phyloP scores from a whole-genome alignment of 1,140 invertebrate species.

The Drosophila repletoides region DNA sequence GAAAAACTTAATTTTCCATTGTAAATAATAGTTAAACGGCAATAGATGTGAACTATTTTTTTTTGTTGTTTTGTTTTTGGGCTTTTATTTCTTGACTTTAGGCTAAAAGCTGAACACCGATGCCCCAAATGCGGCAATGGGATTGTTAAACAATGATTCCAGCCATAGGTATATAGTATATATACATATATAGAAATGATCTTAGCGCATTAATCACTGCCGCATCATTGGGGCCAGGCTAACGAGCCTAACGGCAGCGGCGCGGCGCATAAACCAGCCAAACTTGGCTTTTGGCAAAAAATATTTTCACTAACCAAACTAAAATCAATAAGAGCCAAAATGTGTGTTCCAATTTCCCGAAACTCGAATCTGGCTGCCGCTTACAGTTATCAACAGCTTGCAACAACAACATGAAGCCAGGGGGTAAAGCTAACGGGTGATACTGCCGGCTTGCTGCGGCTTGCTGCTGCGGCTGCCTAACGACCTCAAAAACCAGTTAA shows the following conservation, averaged over 20 bases:
- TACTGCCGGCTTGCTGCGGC: slow-evolving; percentile 14
- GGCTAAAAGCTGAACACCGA: no score
- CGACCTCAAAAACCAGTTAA: slow-evolving; percentile 57
- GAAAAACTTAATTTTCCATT: no score
- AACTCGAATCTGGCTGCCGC: slow-evolving; percentile 33
- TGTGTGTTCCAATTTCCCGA: slow-evolving; percentile 54
- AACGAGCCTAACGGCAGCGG: slow-evolving; percentile 31
- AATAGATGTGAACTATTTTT: no score
- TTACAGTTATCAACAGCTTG: slow-evolving; percentile 44
- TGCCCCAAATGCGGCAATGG: background rate
- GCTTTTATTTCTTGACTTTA: no score
- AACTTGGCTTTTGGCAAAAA: slow-evolving; percentile 32
- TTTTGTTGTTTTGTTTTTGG: no score
- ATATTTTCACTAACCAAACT: slow-evolving; percentile 36
- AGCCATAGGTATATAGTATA: no score
- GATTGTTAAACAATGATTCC: slow-evolving; percentile 8
- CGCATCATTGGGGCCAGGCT: slow-evolving; percentile 36
- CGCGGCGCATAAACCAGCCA: background rate
- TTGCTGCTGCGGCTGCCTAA: slow-evolving; percentile 34
- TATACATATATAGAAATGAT: background rate
- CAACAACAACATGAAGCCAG: slow-evolving; percentile 4
- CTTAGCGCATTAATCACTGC: slow-evolving; percentile 21
- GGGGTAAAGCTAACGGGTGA: slow-evolving; percentile 31
- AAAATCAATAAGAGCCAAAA: slow-evolving; percentile 54
- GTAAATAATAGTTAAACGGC: no score